Evolutionary conservation across 2,888 invertebrate species (phyloP).

Genomic region (Rugalucina vietnamica): DNA sequence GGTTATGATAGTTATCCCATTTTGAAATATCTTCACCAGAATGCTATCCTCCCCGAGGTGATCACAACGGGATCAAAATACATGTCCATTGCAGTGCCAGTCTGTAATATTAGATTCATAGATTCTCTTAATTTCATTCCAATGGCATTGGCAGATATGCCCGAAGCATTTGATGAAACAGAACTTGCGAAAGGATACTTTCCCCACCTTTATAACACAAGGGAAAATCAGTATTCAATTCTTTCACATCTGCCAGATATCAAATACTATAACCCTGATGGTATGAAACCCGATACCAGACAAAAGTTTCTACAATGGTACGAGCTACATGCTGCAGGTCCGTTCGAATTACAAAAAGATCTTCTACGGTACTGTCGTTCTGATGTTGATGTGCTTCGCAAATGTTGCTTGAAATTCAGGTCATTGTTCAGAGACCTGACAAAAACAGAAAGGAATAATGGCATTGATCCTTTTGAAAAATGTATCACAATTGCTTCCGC

Average conservation of each 20-base stretch:
- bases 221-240: constrained; percentile 28
- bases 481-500: constrained; percentile 42
- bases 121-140: constrained; percentile 57
- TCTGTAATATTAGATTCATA: constrained; percentile 38
- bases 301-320: constrained; percentile 41
- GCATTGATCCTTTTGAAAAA: constrained; percentile 30
- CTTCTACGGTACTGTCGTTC: constrained; percentile 33
- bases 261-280: constrained; percentile 46
- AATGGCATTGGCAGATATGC: constrained; percentile 46
- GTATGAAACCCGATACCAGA: constrained; percentile 50
- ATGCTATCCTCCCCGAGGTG: constrained; percentile 44
- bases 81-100: constrained; percentile 39
- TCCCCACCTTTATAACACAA: constrained; percentile 42
- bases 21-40: constrained; percentile 33
- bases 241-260: constrained; percentile 36
- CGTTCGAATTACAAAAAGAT: constrained; percentile 40
- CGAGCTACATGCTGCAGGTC: constrained; percentile 16
- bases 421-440: constrained; percentile 27
- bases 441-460: neutral
- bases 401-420: constrained; percentile 36
- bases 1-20: constrained; percentile 47
- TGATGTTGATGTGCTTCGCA: constrained; percentile 34
- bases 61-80: constrained; percentile 46
- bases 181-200: constrained; percentile 50
- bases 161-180: constrained; percentile 32